A percentile compares a stretch with the other conserved stretches of the same genome.
Conservation (phyloP, 2,888 invertebrate species). For the Clusia tigrina region DNA sequence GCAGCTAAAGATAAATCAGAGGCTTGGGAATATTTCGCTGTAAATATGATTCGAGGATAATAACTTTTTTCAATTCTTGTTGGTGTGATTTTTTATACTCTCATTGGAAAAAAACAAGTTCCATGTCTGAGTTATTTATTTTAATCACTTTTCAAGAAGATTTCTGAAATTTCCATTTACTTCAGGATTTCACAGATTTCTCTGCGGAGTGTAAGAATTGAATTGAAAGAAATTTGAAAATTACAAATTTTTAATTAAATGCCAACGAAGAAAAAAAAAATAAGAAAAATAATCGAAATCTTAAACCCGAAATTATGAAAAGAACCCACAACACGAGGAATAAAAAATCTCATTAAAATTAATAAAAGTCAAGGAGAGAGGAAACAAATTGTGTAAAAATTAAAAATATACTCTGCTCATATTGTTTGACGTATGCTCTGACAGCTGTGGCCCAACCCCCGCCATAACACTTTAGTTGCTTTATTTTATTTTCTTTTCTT, state of each 20-base stretch:
- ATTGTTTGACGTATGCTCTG: neutral
- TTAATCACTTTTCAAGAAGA: neutral
- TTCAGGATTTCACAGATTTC: neutral
- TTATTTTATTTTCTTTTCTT: neutral
- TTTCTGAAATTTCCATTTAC: neutral
- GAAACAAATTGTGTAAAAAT: neutral
- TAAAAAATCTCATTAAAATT: conserved; percentile 8
- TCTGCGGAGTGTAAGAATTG: neutral
- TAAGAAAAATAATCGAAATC: no score
- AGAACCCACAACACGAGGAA: neutral
- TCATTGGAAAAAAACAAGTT: neutral
- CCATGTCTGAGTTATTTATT: neutral
- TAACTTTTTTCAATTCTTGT: no score
- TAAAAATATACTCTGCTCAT: neutral
- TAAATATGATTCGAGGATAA: no score
- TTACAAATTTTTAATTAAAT: conserved; percentile 8
- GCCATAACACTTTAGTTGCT: neutral
- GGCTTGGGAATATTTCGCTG: no score
- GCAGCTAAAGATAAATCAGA: neutral
- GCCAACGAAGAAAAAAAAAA: neutral
- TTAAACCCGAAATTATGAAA: no score
- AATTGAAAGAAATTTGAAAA: neutral
- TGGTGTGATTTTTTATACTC: neutral
- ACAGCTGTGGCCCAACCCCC: conserved; percentile 3
- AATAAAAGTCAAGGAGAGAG: neutral